Evolutionary conservation across 1,140 invertebrate species (phyloP), one percentile per base, ranked within the genome.

Genomic region (Drosophila virilis): DNA sequence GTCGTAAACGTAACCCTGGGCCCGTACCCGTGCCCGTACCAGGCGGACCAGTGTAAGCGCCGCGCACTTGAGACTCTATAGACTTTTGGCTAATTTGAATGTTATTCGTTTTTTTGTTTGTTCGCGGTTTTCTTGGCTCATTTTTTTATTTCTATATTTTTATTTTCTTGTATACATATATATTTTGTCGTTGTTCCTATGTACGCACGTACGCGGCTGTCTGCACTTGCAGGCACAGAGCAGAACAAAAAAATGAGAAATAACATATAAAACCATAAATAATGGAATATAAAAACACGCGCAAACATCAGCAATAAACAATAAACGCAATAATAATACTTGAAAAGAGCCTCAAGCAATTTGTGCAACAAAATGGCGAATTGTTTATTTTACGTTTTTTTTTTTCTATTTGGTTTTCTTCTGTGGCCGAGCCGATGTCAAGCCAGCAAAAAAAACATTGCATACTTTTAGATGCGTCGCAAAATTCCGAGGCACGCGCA

Each of bases 251-350:
- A 28, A 28, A 28, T 28, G 3, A 28, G 22, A 28, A 28, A 28
- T 28, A 28, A 28, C 22, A 22, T 22, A 22, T 22, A 28, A 71
- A 65, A 50, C 70, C 74, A 77, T 68, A 77, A 67, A 64, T 69
- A 77, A 80, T 50, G 70, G 22, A 33, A 62, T 59, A 72, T 37
- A 48, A 54, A 64, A 64, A 70, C 59, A 72, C 70, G 59, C 58
- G 37, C 42, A 52, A 68, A 55, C 66, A 68, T 58, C 55, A 72
- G 67, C 73, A 76, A 72, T 62, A 72, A 78, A 66, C 76, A 81
- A 81, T 86, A 88, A 86, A 81, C 82, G 78, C 79, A 88, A 88
- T 82, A 86, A 83, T 83, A 82, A 85, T 86, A 85, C 52, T 59
- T 66, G 65, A 43, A 42, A 78, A 82, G 78, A 82, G 74, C 75